Conservation (phyloP, 2,797 vertebrate species). For the Enteromius thamalakanensis region DNA sequence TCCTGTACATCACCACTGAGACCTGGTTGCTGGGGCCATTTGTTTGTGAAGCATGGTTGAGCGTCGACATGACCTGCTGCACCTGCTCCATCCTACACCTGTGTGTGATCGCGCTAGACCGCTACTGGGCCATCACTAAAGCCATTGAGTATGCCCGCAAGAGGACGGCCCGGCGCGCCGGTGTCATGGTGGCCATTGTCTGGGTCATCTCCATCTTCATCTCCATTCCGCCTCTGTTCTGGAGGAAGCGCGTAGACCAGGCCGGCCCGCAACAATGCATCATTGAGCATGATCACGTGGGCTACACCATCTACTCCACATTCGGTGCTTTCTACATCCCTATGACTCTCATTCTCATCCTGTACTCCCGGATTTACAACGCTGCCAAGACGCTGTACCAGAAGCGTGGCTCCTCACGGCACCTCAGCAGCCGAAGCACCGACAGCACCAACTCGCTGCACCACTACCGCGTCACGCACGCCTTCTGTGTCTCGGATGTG, state of each 20-base stretch:
- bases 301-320: conserved; percentile 90
- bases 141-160: conserved; percentile 86
- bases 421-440: conserved; percentile 83
- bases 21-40: conserved; percentile 85
- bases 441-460: conserved; percentile 85
- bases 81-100: conserved; percentile 91
- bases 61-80: conserved; percentile 90
- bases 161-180: conserved; percentile 81
- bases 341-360: conserved; percentile 85
- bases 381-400: conserved; percentile 89
- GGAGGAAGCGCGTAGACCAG: conserved; percentile 75
- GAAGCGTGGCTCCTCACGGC: conserved; percentile 86
- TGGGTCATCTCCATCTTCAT: conserved; percentile 89
- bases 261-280: conserved; percentile 75
- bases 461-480: conserved; percentile 81
- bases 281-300: conserved; percentile 85
- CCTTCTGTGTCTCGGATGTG: conserved; percentile 83
- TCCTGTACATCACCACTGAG: conserved; percentile 85
- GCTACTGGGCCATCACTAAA: conserved; percentile 92
- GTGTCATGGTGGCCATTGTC: conserved; percentile 80
- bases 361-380: conserved; percentile 87
- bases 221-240: conserved; percentile 87
- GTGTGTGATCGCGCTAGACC: conserved; percentile 88
- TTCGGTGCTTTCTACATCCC: conserved; percentile 90
- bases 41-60: conserved; percentile 88